Evolutionary conservation across 1,140 invertebrate genomes (phyloP), one percentile per base, ranked within the genome.

Genomic region (Dendrolimus kikuchii): DNA sequence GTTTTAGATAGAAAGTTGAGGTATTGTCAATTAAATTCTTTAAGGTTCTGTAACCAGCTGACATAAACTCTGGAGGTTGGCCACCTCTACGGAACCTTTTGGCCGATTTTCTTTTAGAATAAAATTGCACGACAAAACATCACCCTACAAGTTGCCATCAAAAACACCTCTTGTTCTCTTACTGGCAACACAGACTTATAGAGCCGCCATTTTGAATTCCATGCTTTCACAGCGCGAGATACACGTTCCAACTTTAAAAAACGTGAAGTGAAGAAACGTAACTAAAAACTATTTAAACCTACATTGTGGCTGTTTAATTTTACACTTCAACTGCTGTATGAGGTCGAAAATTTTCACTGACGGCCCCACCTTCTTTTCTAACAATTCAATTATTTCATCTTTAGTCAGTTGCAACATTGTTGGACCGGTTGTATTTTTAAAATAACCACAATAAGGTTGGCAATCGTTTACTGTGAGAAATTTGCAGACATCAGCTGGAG

Each of bases 331-430:
- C 69, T 96, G 94, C 70, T 94, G 92, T 66, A 98, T 95, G 44
- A 98, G 89, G 87, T 98, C 95, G 71, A 92, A 95, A 75, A 98
- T 97, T 89, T 98, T 98, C 37, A 98, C 76, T 5, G 96, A 96
- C 5, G 96, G 96, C 5, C 97, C 97, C 53, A 98, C 95, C 90
- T 98, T 98, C 89, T 95, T 96, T 60, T 95, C 93, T 7, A 96
- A 93, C 39, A 97, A 88, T 71, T 94, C 93, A 62, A 97, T 93
- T 51, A 98, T 95, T 84, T 97, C 92, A 74, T 97, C 95, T 87
- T 97, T 96, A 40, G 92, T 94, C 46, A 98, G 82, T 50, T 91
- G 90, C 42, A 98, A 81, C 64, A 98, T 88, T 69, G 90, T 90
- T 52, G 92, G 91, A 0, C 96, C 96, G 72, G 95, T 93, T 58